A percentile compares a stretch with the other conserved stretches of the same genome.
Evolutionary conservation across 2,797 vertebrate genomes (phyloP).

Genomic region (Acrossocheilus fasciatus): DNA sequence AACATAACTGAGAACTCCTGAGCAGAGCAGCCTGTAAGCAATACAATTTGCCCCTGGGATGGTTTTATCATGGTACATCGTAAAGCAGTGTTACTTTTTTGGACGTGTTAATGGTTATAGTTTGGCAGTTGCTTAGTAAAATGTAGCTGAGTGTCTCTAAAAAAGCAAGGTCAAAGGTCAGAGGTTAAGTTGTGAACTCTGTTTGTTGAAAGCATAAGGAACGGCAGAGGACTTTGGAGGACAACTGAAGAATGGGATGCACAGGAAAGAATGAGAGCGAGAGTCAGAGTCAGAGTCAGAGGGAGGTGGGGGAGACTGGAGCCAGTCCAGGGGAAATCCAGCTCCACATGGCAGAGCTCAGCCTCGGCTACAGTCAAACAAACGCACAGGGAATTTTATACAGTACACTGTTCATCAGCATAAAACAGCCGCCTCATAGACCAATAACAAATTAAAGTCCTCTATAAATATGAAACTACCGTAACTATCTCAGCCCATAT

Average conservation of each 20-base stretch:
- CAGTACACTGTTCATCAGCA: constrained; percentile 44
- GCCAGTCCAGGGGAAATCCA: constrained; percentile 84
- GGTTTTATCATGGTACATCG: background rate
- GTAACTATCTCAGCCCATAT: constrained; percentile 26
- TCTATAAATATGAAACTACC: constrained; percentile 33
- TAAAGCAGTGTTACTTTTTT: background rate
- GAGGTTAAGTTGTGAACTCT: constrained; percentile 37
- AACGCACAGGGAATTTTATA: constrained; percentile 47
- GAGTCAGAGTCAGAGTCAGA: constrained; percentile 45
- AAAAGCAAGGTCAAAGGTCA: constrained; percentile 56
- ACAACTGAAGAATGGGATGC: constrained; percentile 61
- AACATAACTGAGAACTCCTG: background rate
- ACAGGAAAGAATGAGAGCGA: constrained; percentile 67
- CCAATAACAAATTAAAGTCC: constrained; percentile 44
- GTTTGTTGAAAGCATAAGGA: constrained; percentile 27
- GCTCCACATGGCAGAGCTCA: constrained; percentile 78
- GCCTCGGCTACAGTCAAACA: constrained; percentile 58
- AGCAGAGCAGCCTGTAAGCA: background rate
- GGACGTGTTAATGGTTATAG: background rate
- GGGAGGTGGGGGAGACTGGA: constrained; percentile 74
- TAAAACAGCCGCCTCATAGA: constrained; percentile 30
- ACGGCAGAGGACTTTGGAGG: constrained; percentile 46
- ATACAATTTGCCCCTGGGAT: background rate
- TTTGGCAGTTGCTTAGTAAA: constrained; percentile 22
- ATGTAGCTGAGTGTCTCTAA: constrained; percentile 8